Evolutionary conservation across 2,113 vertebrate genomes (phyloP).

Genomic region (Cervus canadensis): DNA sequence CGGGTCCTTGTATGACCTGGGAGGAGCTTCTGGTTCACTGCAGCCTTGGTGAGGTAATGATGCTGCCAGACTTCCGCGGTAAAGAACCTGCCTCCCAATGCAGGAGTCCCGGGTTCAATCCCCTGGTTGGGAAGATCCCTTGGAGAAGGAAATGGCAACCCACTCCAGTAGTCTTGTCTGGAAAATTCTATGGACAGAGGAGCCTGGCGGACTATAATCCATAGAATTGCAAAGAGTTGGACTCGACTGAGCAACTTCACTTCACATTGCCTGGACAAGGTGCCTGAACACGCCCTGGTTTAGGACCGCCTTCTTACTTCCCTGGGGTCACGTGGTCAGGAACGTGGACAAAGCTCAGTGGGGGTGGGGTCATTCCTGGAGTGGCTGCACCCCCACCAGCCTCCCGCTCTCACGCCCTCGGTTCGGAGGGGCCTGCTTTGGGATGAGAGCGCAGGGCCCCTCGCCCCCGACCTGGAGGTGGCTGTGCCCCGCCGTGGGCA

Average conservation of each 20-base stretch:
- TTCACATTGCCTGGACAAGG: not conserved
- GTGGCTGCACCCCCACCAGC: not conserved
- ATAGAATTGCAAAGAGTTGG: rapidly evolving
- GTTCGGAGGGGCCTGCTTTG: not conserved
- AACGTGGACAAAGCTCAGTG: rapidly evolving
- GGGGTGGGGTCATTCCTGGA: not conserved
- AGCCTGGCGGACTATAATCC: rapidly evolving
- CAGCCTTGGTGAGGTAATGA: rapidly evolving
- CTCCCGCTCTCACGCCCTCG: not conserved
- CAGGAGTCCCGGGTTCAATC: not conserved
- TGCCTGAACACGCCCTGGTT: rapidly evolving
- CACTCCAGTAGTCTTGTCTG: not conserved
- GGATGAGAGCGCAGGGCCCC: too few species aligned
- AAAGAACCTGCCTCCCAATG: not conserved
- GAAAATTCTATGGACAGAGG: not conserved
- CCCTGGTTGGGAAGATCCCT: not conserved
- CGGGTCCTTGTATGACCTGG: rapidly evolving
- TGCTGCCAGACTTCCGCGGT: rapidly evolving
- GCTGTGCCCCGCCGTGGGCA: not conserved
- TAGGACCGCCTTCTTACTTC: rapidly evolving
- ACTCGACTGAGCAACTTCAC: not conserved
- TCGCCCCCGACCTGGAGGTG: rapidly evolving
- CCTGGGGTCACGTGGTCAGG: rapidly evolving
- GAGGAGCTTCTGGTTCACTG: not conserved
- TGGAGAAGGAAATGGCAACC: not conserved